phyloP scores from a whole-genome alignment of 2,113 vertebrate species.

The Orientallactaga bullata region DNA sequence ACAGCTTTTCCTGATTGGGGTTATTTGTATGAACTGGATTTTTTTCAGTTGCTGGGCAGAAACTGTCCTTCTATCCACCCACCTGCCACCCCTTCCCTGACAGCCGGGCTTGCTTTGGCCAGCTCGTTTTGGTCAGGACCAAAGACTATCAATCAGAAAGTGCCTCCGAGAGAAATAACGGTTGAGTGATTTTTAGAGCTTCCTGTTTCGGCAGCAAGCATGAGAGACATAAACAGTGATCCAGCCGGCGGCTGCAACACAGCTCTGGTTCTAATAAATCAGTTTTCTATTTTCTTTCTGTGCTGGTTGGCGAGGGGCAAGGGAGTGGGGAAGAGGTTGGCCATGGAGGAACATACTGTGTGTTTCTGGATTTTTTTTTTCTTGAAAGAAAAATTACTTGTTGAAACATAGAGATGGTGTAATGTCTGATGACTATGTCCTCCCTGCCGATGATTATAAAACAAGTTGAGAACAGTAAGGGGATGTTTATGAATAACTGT shows the following conservation, averaged over 20 bases:
- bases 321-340: slow-evolving; percentile 28
- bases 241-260: slow-evolving; percentile 82
- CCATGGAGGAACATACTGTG: slow-evolving; percentile 56
- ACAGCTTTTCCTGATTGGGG: slow-evolving; percentile 1
- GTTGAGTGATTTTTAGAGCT: slow-evolving; percentile 84
- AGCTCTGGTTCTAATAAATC: slow-evolving; percentile 86
- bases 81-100: background rate
- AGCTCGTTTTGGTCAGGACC: slow-evolving; percentile 41
- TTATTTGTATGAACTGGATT: slow-evolving; percentile 49
- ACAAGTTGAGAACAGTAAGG: slow-evolving; percentile 58
- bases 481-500: slow-evolving; percentile 60
- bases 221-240: slow-evolving; percentile 86
- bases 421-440: slow-evolving; percentile 46
- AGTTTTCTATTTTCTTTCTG: slow-evolving; percentile 75
- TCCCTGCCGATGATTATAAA: background rate
- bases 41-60: slow-evolving; percentile 47
- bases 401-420: slow-evolving; percentile 70
- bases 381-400: slow-evolving; percentile 65
- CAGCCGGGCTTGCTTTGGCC: slow-evolving; percentile 60
- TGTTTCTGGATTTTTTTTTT: slow-evolving; percentile 5
- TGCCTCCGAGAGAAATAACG: slow-evolving; percentile 81
- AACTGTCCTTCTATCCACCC: background rate
- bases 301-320: slow-evolving; percentile 34
- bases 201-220: slow-evolving; percentile 85
- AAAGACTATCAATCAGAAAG: slow-evolving; percentile 75